A percentile compares a stretch with the other conserved stretches of the same genome.
phyloP scores from a whole-genome alignment of 2,113 vertebrate genomes.

The rabbit (Oryctolagus cuniculus) region DNA sequence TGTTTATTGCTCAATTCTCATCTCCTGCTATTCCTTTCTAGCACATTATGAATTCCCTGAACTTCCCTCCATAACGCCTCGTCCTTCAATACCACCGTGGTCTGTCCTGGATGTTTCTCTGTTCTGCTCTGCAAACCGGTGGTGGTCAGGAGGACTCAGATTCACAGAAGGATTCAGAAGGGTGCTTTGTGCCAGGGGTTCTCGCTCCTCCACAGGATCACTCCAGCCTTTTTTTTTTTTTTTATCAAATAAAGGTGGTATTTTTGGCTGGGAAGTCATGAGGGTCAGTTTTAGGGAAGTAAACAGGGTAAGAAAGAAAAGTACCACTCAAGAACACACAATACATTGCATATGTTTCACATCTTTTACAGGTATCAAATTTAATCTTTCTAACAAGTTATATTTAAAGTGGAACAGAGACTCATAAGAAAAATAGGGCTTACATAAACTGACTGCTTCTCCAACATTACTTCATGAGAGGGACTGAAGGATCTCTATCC shows the following conservation, averaged over 20 bases:
- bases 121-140: neutral
- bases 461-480: neutral
- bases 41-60: neutral
- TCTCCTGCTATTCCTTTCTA: neutral
- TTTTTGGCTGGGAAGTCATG: neutral
- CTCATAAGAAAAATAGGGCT: neutral
- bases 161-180: neutral
- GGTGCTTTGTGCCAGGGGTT: neutral
- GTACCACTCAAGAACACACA: neutral
- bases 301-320: neutral
- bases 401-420: too few relatives aligned
- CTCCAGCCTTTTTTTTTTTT: slow-evolving; percentile 25
- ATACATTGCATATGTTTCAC: neutral
- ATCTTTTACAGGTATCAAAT: neutral
- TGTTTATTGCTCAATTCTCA: neutral
- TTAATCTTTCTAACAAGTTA: neutral
- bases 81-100: neutral
- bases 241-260: neutral
- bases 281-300: neutral
- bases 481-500: neutral
- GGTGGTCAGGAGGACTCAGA: neutral
- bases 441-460: neutral
- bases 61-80: neutral
- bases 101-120: neutral
- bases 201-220: neutral